A percentile compares a stretch with the other conserved stretches of the same genome.
These are phyloP conservation scores for Onychostoma macrolepis DNA, from an alignment of 2,113 vertebrate species.

Conservation along the genomic window DNA sequence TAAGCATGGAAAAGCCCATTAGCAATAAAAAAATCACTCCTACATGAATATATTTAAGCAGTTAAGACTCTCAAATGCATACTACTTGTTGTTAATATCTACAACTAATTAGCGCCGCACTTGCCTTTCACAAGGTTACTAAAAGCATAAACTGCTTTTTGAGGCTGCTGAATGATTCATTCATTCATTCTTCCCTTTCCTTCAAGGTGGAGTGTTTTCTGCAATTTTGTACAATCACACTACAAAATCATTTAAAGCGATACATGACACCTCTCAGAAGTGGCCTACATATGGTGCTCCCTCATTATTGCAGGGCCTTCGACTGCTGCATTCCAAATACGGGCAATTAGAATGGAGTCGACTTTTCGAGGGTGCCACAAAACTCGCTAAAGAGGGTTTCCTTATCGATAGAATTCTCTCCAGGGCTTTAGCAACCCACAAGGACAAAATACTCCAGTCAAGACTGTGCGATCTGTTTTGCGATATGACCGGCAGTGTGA, in stretches of 20 bases:
- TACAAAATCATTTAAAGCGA: constrained; percentile 57
- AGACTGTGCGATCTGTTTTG: constrained; percentile 66
- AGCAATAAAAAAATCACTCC: not conserved
- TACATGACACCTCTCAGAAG: constrained; percentile 58
- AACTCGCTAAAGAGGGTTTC: constrained; percentile 69
- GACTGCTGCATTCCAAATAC: constrained; percentile 60
- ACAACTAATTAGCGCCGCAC: constrained; percentile 40
- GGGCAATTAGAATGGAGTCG: constrained; percentile 68
- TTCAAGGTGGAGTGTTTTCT: constrained; percentile 65
- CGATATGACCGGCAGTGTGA: constrained; percentile 22
- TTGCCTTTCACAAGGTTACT: constrained; percentile 44
- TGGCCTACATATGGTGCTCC: constrained; percentile 54
- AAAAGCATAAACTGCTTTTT: constrained; percentile 22
- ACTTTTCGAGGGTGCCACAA: constrained; percentile 54
- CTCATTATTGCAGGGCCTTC: constrained; percentile 50
- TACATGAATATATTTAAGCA: constrained; percentile 45
- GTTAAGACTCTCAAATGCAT: constrained; percentile 26
- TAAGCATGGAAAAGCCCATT: not conserved
- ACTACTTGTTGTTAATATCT: constrained; percentile 33
- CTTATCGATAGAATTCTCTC: constrained; percentile 61
- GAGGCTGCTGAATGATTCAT: not conserved
- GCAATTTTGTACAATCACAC: constrained; percentile 59
- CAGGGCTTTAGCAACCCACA: constrained; percentile 47
- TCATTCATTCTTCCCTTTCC: constrained; percentile 1
- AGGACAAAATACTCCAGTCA: constrained; percentile 56